Evolutionary conservation across 2,797 vertebrate genomes (phyloP).

Genomic region (Syngnathus rostellatus): DNA sequence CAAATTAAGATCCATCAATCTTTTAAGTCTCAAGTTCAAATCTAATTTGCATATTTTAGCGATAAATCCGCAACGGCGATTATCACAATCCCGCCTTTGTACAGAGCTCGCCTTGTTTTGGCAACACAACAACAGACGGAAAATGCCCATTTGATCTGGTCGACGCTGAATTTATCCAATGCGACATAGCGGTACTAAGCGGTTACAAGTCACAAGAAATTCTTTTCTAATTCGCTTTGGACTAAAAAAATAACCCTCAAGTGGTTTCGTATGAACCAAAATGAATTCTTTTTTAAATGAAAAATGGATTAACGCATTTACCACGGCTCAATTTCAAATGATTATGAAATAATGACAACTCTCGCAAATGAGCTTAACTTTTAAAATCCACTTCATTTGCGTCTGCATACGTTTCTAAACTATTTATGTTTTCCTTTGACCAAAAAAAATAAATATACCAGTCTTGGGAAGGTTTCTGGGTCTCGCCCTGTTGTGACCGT

Average conservation of each 20-base stretch:
- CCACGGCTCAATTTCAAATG: no score
- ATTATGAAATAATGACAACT: no score
- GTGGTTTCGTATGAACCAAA: not conserved
- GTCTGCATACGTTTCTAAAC: not conserved
- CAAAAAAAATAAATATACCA: not conserved
- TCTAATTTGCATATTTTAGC: no score
- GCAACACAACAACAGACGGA: not conserved
- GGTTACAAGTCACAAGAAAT: not conserved
- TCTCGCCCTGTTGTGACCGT: constrained; percentile 1
- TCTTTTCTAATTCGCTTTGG: not conserved
- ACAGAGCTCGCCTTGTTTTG: not conserved
- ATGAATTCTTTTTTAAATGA: not conserved
- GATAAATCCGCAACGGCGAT: constrained; percentile 2
- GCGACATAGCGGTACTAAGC: not conserved
- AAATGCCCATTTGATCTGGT: constrained; percentile 15
- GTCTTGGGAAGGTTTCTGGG: no score
- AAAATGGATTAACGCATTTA: no score
- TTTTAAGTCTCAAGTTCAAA: no score
- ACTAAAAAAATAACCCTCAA: not conserved
- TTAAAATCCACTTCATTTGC: not conserved
- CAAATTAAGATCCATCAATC: no score
- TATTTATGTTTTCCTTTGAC: constrained; percentile 17
- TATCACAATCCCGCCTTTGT: constrained; percentile 33
- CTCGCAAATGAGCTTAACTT: no score
- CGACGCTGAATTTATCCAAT: constrained; percentile 6